Conservation (phyloP, 2,113 vertebrate species). For the Carassius auratus region DNA sequence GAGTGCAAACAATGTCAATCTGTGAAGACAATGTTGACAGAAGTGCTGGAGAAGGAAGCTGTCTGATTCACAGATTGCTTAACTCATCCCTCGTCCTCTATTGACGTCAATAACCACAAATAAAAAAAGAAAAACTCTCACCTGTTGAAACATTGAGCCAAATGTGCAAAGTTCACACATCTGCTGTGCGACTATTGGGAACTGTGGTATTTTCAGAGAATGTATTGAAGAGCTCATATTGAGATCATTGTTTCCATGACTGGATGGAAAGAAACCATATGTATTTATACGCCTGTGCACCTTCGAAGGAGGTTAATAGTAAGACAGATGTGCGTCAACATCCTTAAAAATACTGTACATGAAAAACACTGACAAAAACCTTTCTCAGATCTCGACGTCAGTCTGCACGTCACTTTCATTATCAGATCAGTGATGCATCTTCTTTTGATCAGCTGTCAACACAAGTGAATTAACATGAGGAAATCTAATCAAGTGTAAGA, state of each 20-base stretch:
- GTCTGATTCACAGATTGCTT: slow-evolving; percentile 53
- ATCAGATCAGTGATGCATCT: neutral
- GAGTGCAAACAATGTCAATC: neutral
- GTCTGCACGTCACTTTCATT: neutral
- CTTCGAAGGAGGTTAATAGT: neutral
- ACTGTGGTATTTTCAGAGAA: slow-evolving; percentile 6
- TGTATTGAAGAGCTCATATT: neutral
- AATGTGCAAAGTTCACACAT: slow-evolving; percentile 42
- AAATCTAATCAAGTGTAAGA: neutral
- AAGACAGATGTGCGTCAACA: slow-evolving; percentile 8
- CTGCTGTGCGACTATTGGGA: slow-evolving; percentile 34
- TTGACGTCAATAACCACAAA: slow-evolving; percentile 48
- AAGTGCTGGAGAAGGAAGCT: too few species aligned
- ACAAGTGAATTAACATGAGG: too few species aligned
- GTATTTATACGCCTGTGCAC: neutral
- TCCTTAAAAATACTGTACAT: slow-evolving; percentile 36
- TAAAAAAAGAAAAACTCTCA: slow-evolving; percentile 40
- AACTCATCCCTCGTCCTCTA: slow-evolving; percentile 26
- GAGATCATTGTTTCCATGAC: neutral
- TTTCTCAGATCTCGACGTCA: neutral
- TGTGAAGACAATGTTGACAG: neutral
- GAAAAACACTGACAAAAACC: slow-evolving; percentile 48
- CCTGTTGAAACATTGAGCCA: slow-evolving; percentile 29
- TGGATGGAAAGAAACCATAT: neutral
- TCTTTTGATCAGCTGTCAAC: neutral